Base-by-base conservation (phyloP, 2,888 invertebrate genomes). In the Archips xylosteana region DNA sequence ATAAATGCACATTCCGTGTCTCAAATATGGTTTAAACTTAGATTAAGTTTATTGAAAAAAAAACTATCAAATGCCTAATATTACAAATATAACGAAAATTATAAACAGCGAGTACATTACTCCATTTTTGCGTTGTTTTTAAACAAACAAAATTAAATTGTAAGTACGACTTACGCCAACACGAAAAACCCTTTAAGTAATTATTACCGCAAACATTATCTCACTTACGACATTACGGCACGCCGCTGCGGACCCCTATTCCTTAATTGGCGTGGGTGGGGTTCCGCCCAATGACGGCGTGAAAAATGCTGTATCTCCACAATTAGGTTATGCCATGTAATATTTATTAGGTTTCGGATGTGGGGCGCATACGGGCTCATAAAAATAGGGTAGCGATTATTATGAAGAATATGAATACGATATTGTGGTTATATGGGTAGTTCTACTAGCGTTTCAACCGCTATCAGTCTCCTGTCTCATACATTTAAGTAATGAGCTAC, bases 201-300 rank as follows among this genome's bases (percentile, higher is more conserved):
- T 49, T 13, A 49, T 49, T 45, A 45, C 45, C 45, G 12, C 45
- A 45, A 15, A 49, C 49, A n/a, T 49, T 6, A 13, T 49, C 49
- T n/a, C 51, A 66, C 66, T 66, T 71, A 73, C 59, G 59, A n/a
- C 73, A 47, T 60, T 74, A 3, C 42, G 36, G 42, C 12, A 13
- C 61, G 4, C 4, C 1, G 13, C 1, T 42, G 51, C 57, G 51
- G 62, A 49, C 71, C 71, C 76, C 66, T 34, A 63, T 75, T 63
- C 64, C 42, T 69, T 75, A 76, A 76, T 76, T 75, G 59, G 34
- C 65, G 67, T 65, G 73, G 72, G 70, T 60, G 75, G 64, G 73
- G 73, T 69, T 2, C 57, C 68, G 45, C 36, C 70, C 63, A 68
- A 47, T 72, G 68, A 66, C 60, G 54, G 67, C 67, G 66, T 67